Conservation (phyloP, 2,888 invertebrate genomes). For the Caenorhabditis drosophilae region DNA sequence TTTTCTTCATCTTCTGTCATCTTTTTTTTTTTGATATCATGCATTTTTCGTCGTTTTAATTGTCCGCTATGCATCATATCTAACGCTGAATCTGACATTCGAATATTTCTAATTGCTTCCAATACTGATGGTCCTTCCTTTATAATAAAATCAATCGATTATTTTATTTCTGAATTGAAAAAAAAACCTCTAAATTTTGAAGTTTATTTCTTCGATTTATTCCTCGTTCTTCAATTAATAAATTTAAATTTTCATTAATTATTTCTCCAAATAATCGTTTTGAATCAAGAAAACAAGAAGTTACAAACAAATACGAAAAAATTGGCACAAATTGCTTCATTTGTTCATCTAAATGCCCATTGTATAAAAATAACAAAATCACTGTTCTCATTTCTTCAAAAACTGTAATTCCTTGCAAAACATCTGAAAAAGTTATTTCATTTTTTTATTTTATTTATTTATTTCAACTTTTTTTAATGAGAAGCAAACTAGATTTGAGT, state of each 20-base stretch:
- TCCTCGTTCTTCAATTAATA: conserved; percentile 13
- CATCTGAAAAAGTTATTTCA: conserved; percentile 6
- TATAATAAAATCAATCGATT: too few species aligned
- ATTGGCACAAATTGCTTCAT: conserved; percentile 12
- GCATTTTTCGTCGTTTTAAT: conserved; percentile 12
- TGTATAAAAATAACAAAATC: conserved; percentile 17
- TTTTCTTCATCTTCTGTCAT: conserved; percentile 4
- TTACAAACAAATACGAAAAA: conserved; percentile 15
- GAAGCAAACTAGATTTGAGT: conserved; percentile 16
- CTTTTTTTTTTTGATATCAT: neutral
- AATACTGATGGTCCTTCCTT: conserved; percentile 19
- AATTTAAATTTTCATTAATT: conserved; percentile 3
- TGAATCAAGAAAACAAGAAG: conserved; percentile 12
- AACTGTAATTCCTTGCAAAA: conserved; percentile 6
- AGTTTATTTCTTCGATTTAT: conserved; percentile 10
- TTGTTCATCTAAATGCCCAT: conserved; percentile 8
- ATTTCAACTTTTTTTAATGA: conserved; percentile 18
- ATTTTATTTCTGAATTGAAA: too few species aligned
- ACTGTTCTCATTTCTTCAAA: conserved; percentile 24
- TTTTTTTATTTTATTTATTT: neutral
- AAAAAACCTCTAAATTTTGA: conserved; percentile 4
- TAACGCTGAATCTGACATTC: conserved; percentile 16
- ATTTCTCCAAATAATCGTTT: conserved; percentile 17
- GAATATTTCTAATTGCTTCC: conserved; percentile 5
- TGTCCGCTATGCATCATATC: conserved; percentile 31